A percentile compares a stretch with the other conserved stretches of the same genome.
These are phyloP conservation scores for Luperina nickerlii DNA, from an alignment of 2,888 invertebrate genomes.

Conservation along the genomic window DNA sequence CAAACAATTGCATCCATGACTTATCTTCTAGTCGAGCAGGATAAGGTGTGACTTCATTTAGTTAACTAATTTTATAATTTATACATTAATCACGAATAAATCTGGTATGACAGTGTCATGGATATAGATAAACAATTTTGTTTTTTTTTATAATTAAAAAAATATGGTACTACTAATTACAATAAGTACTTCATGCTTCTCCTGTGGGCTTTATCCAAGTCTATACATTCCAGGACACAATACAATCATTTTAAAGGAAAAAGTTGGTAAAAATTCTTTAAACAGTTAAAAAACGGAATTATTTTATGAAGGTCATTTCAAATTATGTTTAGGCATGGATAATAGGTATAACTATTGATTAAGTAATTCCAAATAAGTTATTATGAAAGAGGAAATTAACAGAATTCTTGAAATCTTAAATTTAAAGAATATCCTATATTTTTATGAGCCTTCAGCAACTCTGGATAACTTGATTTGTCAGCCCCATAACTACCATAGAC, in stretches of 20 bases:
- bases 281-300: not conserved
- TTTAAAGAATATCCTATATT: too few relatives aligned
- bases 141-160: not conserved
- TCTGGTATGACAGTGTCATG: not conserved
- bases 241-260: not conserved
- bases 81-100: not conserved
- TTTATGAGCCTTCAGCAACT: too few relatives aligned
- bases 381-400: not conserved
- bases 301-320: slow-evolving; percentile 14
- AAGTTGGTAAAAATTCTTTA: not conserved
- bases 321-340: not conserved
- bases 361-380: not conserved
- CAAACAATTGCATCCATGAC: not conserved
- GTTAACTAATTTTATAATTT: not conserved
- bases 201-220: not conserved
- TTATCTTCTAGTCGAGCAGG: not conserved
- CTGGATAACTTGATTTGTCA: not conserved
- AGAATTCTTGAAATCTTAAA: not conserved
- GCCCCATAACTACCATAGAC: not conserved
- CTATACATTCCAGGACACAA: not conserved
- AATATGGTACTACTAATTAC: not conserved
- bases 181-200: slow-evolving; percentile 8
- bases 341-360: slow-evolving; percentile 3
- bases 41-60: not conserved
- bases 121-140: not conserved